phyloP scores from a whole-genome alignment of 1,140 invertebrate genomes.

The Megathymus violae region DNA sequence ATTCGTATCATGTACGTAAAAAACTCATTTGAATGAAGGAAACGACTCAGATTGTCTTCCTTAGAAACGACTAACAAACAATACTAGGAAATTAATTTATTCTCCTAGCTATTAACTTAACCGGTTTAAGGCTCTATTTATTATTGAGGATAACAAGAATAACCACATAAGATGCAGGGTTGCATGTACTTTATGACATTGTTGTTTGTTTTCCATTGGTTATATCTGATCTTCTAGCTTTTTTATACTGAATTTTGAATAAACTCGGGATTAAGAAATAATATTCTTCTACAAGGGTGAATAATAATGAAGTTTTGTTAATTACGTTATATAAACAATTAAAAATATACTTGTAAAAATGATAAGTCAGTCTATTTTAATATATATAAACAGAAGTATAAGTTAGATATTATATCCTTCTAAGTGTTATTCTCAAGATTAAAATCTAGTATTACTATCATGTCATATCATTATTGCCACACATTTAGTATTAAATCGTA shows the following conservation, averaged over 20 bases:
- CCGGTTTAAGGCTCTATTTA: slow-evolving; percentile 11
- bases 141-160: slow-evolving; percentile 11
- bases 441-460: no score
- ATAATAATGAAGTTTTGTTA: no score
- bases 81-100: slow-evolving; percentile 8
- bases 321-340: no score
- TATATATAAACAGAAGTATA: no score
- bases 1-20: neutral
- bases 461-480: no score
- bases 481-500: no score
- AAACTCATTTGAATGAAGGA: neutral
- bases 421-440: no score
- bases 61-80: slow-evolving; percentile 13
- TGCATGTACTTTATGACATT: slow-evolving; percentile 7
- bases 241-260: neutral
- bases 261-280: no score
- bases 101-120: neutral
- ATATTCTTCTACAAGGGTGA: no score
- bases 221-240: slow-evolving; percentile 12
- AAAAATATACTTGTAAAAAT: no score
- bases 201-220: neutral
- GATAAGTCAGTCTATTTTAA: no score
- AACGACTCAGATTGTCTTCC: slow-evolving; percentile 1
- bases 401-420: no score
- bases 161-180: neutral